Evolutionary conservation across 2,888 invertebrate genomes (phyloP).

Genomic region (Empis livida): DNA sequence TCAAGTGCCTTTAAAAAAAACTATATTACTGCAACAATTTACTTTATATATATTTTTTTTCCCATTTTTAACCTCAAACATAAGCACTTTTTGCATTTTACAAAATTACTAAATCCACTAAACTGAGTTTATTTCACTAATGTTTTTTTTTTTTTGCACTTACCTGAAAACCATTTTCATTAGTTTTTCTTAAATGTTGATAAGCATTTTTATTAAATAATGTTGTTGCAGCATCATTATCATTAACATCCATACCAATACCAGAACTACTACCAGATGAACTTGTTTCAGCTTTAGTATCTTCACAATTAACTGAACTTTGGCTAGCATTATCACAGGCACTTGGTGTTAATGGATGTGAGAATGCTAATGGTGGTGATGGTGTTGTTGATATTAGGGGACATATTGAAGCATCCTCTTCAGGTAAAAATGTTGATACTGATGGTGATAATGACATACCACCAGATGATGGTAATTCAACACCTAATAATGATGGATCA

Average conservation of each 20-base stretch:
- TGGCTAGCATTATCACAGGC: conserved; percentile 38
- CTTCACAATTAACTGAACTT: conserved; percentile 23
- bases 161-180: conserved; percentile 15
- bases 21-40: neutral
- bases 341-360: conserved; percentile 45
- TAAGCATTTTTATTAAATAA: conserved; percentile 28
- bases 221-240: conserved; percentile 20
- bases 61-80: too few species aligned
- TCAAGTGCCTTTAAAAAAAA: conserved; percentile 9
- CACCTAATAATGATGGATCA: conserved; percentile 28
- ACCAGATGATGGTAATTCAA: conserved; percentile 24
- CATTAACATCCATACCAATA: conserved; percentile 29
- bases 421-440: conserved; percentile 34
- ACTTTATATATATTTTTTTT: too few species aligned
- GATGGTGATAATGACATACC: conserved; percentile 27
- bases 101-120: too few species aligned
- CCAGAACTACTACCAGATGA: conserved; percentile 31
- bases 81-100: too few species aligned
- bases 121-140: too few species aligned
- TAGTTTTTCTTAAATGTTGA: conserved; percentile 29
- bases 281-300: conserved; percentile 26
- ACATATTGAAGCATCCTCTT: conserved; percentile 54
- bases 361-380: conserved; percentile 44
- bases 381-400: conserved; percentile 49
- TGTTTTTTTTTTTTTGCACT: too few species aligned